Evolutionary conservation across 1,140 invertebrate species (phyloP).

Genomic region (Magallana ariakensis): DNA sequence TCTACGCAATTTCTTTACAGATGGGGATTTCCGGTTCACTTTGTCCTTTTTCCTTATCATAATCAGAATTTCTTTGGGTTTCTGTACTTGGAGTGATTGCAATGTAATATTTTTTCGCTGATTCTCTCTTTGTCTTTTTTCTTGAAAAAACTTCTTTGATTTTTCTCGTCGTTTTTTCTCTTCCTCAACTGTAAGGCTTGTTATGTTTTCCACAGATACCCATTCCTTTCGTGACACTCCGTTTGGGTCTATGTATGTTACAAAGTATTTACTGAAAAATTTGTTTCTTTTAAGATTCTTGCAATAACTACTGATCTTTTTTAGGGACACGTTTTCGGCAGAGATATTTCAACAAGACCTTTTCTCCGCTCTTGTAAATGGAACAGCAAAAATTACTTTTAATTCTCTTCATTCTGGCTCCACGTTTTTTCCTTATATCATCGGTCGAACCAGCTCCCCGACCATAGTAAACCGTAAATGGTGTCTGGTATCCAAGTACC

Average conservation of each 20-base stretch:
- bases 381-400: no score
- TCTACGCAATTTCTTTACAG: not conserved
- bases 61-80: not conserved
- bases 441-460: not conserved
- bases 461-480: slow-evolving; percentile 18
- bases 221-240: not conserved
- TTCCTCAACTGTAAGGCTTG: not conserved
- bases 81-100: not conserved
- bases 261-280: slow-evolving; percentile 1
- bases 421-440: not conserved
- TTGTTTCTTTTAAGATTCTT: no score
- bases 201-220: slow-evolving; percentile 8
- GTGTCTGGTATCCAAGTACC: not conserved
- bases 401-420: not conserved
- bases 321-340: no score
- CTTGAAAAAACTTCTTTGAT: not conserved
- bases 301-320: no score
- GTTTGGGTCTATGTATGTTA: not conserved
- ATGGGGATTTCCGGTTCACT: not conserved
- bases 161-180: slow-evolving; percentile 13
- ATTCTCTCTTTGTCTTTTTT: slow-evolving; percentile 10
- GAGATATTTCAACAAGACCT: no score
- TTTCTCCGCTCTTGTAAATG: no score
- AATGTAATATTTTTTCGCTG: slow-evolving; percentile 39
- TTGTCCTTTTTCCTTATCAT: not conserved